These are phyloP conservation scores for Alfaro cultratus DNA, from an alignment of 2,797 vertebrate species.

Conservation along the genomic window DNA sequence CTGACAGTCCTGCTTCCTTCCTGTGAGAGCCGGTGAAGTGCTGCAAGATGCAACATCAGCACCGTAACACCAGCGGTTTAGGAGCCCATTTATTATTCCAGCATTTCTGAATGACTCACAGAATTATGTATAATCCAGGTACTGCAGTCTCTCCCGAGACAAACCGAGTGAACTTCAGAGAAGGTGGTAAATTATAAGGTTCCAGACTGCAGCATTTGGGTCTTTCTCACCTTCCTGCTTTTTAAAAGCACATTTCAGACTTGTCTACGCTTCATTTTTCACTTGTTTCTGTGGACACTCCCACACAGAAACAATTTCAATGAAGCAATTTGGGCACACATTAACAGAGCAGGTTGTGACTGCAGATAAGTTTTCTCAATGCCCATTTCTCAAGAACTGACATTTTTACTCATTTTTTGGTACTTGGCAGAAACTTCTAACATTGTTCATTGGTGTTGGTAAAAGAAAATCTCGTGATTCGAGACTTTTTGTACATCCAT, in stretches of 20 bases:
- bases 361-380: constrained; percentile 41
- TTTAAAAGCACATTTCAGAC: constrained; percentile 34
- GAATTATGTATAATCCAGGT: constrained; percentile 49
- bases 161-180: constrained; percentile 50
- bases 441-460: background rate
- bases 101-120: constrained; percentile 52
- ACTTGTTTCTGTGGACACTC: constrained; percentile 42
- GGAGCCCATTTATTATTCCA: constrained; percentile 63
- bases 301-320: constrained; percentile 53
- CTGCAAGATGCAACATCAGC: constrained; percentile 59
- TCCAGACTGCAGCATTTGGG: constrained; percentile 38
- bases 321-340: constrained; percentile 46
- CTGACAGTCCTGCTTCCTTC: constrained; percentile 17
- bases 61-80: constrained; percentile 55
- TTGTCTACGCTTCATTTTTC: constrained; percentile 16
- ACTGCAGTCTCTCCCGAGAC: constrained; percentile 36
- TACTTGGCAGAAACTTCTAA: background rate
- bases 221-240: constrained; percentile 49
- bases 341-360: constrained; percentile 53
- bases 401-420: constrained; percentile 40
- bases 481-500: background rate
- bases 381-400: constrained; percentile 33
- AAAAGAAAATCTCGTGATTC: background rate
- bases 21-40: constrained; percentile 21
- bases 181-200: constrained; percentile 43